Base-by-base conservation (phyloP, 2,888 invertebrate species). In the Erynnis tages region DNA sequence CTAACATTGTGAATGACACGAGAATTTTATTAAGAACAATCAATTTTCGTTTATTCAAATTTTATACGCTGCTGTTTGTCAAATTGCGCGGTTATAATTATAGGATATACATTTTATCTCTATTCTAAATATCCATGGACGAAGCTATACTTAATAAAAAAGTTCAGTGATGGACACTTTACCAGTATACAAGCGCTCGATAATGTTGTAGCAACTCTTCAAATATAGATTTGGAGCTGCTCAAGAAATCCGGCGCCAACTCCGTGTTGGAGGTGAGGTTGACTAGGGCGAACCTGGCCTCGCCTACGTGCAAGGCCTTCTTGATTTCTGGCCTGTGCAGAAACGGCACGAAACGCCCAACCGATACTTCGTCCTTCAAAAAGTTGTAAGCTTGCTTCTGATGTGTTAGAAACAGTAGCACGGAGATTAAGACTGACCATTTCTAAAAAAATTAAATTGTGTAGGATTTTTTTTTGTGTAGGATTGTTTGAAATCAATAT, bases 371-470 rank as follows among this genome's bases (percentile, higher is more conserved):
- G 57, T 88, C 84, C 1, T 57, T 61, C 0, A 89, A 68, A 64
- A 81, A 86, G 55, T 89, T 89, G 70, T 88, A 88, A 0, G 66
- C 83, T 38, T 88, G 87, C 46, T 61, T 68, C 57, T 82, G 84
- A 47, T 80, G 65, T 2, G 81, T 66, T 10, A 85, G 38, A 29
- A 65, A 54, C 4, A 87, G 62, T 0, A 87, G 56, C 0, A 76
- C 34, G 0, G 65, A 54, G 1, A 87, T 60, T 0, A 87, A 61
- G 17, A 44, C 62, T 53, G 60, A 71, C 82, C 82, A 89, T 76
- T 79, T 82, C 88, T 87, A 69, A 11, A 67, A 71, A 54, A 41
- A 40, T 29, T 13, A 16, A n/a, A n/a, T n/a, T n/a, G n/a, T n/a
- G n/a, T n/a, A n/a, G n/a, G n/a, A n/a, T n/a, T n/a, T n/a, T n/a